phyloP scores from a whole-genome alignment of 2,888 invertebrate species.

The Bimastos eiseni region DNA sequence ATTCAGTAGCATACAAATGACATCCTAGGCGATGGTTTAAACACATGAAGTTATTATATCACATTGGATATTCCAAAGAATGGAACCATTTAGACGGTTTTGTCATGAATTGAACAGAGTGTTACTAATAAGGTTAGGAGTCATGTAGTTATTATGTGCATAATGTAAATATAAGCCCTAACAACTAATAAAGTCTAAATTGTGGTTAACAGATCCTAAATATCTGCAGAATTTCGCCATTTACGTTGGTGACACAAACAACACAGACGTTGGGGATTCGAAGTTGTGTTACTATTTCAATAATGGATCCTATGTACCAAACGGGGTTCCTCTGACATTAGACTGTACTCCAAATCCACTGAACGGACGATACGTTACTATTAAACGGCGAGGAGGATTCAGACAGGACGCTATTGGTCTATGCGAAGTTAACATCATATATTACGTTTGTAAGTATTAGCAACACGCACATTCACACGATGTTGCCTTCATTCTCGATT shows the following conservation, averaged over 20 bases:
- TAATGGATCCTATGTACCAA: background rate
- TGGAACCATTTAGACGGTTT: background rate
- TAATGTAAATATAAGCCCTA: background rate
- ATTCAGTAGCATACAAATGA: background rate
- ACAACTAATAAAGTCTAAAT: too few species aligned
- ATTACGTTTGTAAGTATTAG: background rate
- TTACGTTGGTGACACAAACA: background rate
- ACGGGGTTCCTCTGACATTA: background rate
- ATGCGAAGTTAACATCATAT: background rate
- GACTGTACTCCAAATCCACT: slow-evolving; percentile 9
- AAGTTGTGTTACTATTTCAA: slow-evolving; percentile 5
- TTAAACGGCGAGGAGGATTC: background rate
- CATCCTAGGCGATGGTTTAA: background rate
- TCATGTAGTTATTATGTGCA: background rate
- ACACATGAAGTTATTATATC: background rate
- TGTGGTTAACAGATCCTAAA: background rate
- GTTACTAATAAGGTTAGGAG: too few species aligned
- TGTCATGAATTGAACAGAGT: too few species aligned
- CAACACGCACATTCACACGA: too few species aligned
- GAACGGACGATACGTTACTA: slow-evolving; percentile 6
- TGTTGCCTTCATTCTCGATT: too few species aligned
- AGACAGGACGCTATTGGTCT: background rate
- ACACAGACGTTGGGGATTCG: background rate
- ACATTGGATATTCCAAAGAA: background rate
- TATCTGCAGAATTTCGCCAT: background rate